Evolutionary conservation across 2,113 vertebrate species (phyloP), one percentile per base, ranked within the genome.

Genomic region (Nothocercus julius): DNA sequence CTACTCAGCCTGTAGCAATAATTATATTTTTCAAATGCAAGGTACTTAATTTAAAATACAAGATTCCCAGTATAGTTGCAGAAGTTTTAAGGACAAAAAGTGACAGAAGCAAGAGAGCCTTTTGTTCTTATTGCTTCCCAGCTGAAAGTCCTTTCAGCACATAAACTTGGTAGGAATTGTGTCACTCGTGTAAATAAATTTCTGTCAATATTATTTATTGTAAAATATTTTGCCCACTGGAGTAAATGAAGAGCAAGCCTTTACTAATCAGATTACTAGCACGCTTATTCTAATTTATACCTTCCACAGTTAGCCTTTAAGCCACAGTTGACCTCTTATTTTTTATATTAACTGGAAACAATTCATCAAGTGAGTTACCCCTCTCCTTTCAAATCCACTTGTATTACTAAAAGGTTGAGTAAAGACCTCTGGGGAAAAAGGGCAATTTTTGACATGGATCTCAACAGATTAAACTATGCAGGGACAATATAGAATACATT

Each of bases 371-470:
- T 97, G 95, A 97, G 97, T 97, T 97, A 95, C 93, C 95, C 90
- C 83, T 95, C 97, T 97, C 96, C 90, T 97, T 97, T 97, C 96
- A 97, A 97, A 98, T 97, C 93, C 85, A 96, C 97, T 98, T 98
- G 97, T 98, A 95, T 97, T 97, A 97, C 97, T 97, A 97, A 98
- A 98, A 97, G 96, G 97, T 98, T 98, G 96, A 98, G 92, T 96
- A 97, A 98, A 98, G 97, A 98, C 97, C 98, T 98, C 97, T 98
- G 68, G 95, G 98, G 98, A 98, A 91, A 95, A 97, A 96, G 97
- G 97, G 97, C 97, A 98, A 97, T 98, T 98, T 98, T 97, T 98
- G 98, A 98, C 97, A 98, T 97, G 97, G 97, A 97, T 98, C 98
- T 98, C 98, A 97, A 97, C 98, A 98, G 98, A 98, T 98, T 98